A percentile compares a stretch with the other conserved stretches of the same genome.
These are phyloP conservation scores for Amphimallon solstitiale DNA, from an alignment of 2,888 invertebrate species.

Conservation along the genomic window DNA sequence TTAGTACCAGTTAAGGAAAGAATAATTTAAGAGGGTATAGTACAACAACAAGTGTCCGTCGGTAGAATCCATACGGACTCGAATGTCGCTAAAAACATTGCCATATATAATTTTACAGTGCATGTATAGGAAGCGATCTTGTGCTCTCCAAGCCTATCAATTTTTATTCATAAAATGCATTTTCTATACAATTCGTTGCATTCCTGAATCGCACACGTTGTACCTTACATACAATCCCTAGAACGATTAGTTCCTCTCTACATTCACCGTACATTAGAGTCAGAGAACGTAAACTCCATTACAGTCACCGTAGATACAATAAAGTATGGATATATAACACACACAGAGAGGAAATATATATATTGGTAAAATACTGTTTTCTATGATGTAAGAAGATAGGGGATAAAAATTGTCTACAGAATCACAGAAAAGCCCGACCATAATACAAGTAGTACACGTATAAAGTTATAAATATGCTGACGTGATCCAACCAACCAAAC, in stretches of 20 bases:
- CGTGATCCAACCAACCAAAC: slow-evolving; percentile 22
- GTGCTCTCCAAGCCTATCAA: slow-evolving; percentile 1
- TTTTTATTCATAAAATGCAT: not conserved
- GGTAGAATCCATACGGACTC: too few relatives aligned
- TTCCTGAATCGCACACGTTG: not conserved
- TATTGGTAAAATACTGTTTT: slow-evolving; percentile 21
- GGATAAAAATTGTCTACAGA: slow-evolving; percentile 3
- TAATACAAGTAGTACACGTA: slow-evolving; percentile 27
- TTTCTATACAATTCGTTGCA: slow-evolving; percentile 15
- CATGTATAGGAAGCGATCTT: slow-evolving; percentile 6
- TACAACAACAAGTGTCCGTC: too few relatives aligned
- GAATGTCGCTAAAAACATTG: too few relatives aligned
- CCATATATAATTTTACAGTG: too few relatives aligned
- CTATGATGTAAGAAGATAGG: not conserved
- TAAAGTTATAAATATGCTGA: slow-evolving; percentile 30
- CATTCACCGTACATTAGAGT: slow-evolving; percentile 9
- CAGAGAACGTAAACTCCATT: slow-evolving; percentile 7
- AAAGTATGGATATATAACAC: not conserved
- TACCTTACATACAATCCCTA: not conserved
- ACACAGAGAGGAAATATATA: too few relatives aligned
- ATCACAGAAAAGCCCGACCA: slow-evolving; percentile 5
- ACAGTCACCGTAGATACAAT: slow-evolving; percentile 7
- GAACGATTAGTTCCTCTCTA: slow-evolving; percentile 20
- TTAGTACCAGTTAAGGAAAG: too few relatives aligned
- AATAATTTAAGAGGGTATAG: too few relatives aligned